Evolutionary conservation across 1,140 invertebrate genomes (phyloP).

Genomic region (Lerema accius): DNA sequence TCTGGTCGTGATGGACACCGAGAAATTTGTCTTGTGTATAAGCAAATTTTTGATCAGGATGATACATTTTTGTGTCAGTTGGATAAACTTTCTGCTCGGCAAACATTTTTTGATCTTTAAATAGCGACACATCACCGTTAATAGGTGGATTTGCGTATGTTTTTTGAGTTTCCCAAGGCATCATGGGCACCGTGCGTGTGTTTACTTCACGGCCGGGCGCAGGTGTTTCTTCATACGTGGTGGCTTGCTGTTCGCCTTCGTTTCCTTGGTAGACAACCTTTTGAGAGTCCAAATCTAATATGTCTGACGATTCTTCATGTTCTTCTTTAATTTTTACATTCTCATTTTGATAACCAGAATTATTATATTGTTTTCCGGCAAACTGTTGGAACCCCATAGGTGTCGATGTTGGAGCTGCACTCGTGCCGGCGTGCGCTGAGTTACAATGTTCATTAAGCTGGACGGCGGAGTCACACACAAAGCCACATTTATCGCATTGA

Average conservation of each 20-base stretch:
- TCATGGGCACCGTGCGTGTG: conserved; percentile 85
- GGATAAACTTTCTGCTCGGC: conserved; percentile 77
- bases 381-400: conserved; percentile 80
- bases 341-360: conserved; percentile 62
- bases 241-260: conserved; percentile 70
- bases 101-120: conserved; percentile 81
- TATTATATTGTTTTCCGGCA: conserved; percentile 72
- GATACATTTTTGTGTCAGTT: conserved; percentile 77
- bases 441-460: conserved; percentile 88
- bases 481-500: conserved; percentile 92
- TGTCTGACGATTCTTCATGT: conserved; percentile 89
- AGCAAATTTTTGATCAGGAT: conserved; percentile 75
- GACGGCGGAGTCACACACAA: conserved; percentile 87
- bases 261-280: conserved; percentile 89
- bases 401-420: conserved; percentile 62
- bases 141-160: conserved; percentile 74
- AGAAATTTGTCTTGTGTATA: conserved; percentile 79
- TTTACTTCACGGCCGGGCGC: conserved; percentile 80
- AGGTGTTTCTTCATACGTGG: conserved; percentile 81
- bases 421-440: conserved; percentile 84
- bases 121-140: conserved; percentile 77
- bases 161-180: conserved; percentile 83
- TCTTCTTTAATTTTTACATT: conserved; percentile 84
- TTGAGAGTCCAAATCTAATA: conserved; percentile 94
- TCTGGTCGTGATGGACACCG: conserved; percentile 74